phyloP scores from a whole-genome alignment of 2,797 vertebrate genomes.

The Graptemys geographica region DNA sequence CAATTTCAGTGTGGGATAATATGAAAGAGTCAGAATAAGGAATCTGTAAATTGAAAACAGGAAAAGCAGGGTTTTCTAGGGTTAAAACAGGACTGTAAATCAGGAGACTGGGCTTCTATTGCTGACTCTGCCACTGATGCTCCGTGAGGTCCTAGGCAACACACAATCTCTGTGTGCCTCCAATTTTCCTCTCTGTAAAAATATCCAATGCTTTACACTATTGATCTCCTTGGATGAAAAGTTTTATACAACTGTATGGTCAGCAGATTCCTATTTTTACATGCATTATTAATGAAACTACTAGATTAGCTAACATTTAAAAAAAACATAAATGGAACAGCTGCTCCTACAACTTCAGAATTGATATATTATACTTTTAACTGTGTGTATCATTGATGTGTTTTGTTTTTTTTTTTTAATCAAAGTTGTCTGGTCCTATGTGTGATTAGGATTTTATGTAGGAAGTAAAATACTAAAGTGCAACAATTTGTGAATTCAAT shows the following conservation, averaged over 20 bases:
- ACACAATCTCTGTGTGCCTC: neutral
- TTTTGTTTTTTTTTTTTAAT: neutral
- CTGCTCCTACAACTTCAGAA: neutral
- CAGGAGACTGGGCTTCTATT: neutral
- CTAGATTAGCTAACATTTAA: neutral
- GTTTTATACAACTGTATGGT: neutral
- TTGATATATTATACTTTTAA: neutral
- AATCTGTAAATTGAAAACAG: neutral
- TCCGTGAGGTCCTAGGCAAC: neutral
- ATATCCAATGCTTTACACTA: neutral
- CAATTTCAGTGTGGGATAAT: neutral
- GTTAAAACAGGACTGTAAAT: neutral
- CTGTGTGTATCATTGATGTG: neutral
- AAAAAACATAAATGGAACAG: neutral
- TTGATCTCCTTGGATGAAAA: neutral
- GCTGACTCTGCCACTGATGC: neutral
- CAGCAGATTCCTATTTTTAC: neutral
- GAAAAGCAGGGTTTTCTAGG: neutral
- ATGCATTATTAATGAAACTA: fast-evolving
- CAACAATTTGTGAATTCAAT: neutral
- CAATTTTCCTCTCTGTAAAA: neutral
- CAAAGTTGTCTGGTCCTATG: neutral
- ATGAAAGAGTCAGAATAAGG: neutral
- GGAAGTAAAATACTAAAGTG: neutral
- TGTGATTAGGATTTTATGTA: neutral